Evolutionary conservation across 92 coral and sea anemone species (phyloP).

Genomic region (Phenganax marumi): DNA sequence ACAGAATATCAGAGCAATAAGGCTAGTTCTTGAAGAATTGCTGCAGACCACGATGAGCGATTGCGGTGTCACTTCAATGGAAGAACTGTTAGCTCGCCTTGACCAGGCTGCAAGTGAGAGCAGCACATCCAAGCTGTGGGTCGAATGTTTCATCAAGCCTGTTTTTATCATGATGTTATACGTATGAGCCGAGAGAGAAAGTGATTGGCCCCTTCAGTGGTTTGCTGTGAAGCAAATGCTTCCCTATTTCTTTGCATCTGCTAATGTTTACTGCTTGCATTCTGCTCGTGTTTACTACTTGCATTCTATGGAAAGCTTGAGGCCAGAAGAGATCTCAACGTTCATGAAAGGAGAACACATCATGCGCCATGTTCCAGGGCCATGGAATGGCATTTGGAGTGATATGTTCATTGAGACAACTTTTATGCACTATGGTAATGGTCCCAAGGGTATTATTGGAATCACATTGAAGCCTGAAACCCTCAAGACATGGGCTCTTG

Average conservation of each 20-base stretch:
- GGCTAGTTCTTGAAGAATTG: slow-evolving; percentile 60
- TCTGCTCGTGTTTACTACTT: slow-evolving; percentile 58
- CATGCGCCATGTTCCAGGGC: slow-evolving; percentile 63
- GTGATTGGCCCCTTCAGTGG: slow-evolving; percentile 72
- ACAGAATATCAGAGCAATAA: slow-evolving; percentile 58
- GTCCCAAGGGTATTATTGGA: slow-evolving; percentile 62
- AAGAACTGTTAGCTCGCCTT: slow-evolving; percentile 47
- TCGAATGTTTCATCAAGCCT: slow-evolving; percentile 56
- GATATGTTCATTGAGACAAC: slow-evolving; percentile 60
- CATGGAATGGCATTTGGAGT: slow-evolving; percentile 67
- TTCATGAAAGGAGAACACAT: slow-evolving; percentile 62
- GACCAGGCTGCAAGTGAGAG: slow-evolving; percentile 50
- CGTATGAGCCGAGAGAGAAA: slow-evolving; percentile 60
- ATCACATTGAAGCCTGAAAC: slow-evolving; percentile 64
- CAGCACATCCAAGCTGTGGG: slow-evolving; percentile 57
- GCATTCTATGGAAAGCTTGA: slow-evolving; percentile 54
- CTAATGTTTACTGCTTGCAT: slow-evolving; percentile 56
- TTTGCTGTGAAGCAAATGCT: slow-evolving; percentile 57
- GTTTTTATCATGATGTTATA: slow-evolving; percentile 62
- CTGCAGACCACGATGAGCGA: slow-evolving; percentile 45
- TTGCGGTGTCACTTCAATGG: background rate
- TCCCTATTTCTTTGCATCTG: slow-evolving; percentile 63
- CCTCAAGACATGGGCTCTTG: slow-evolving; percentile 68
- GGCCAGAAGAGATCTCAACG: slow-evolving; percentile 39
- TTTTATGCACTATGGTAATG: slow-evolving; percentile 63